A percentile compares a stretch with the other conserved stretches of the same genome.
Conservation (phyloP, 30 jellyfish, hydroid and myxozoan genomes). For the Rhopilema esculentum region DNA sequence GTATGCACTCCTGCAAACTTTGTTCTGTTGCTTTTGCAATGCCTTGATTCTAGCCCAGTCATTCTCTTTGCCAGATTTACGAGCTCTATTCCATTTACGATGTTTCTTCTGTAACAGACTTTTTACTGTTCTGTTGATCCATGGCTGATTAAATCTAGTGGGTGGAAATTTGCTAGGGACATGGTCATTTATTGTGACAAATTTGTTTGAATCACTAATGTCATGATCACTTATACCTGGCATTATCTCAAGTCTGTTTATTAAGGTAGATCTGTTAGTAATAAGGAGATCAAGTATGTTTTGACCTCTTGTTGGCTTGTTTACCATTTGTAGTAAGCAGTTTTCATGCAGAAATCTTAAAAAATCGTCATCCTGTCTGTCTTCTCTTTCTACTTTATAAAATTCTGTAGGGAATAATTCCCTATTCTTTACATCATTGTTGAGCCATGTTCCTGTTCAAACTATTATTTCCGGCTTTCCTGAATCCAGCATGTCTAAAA, state of each 20-base stretch:
- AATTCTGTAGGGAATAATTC: background rate
- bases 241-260: conserved; percentile 31
- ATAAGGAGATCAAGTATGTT: conserved; percentile 33
- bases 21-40: conserved; percentile 17
- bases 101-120: conserved; percentile 3
- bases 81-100: conserved; percentile 7
- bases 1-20: conserved; percentile 12
- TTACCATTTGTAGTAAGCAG: conserved; percentile 31
- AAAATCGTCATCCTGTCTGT: conserved; percentile 24
- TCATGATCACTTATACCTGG: conserved; percentile 58
- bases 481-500: background rate
- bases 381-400: conserved; percentile 7
- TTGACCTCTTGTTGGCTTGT: conserved; percentile 49
- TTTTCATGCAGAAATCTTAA: conserved; percentile 33
- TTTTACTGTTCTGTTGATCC: conserved; percentile 17
- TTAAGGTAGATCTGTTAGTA: conserved; percentile 28
- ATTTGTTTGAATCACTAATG: too few species aligned
- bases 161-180: conserved; percentile 15
- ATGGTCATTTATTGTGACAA: too few species aligned
- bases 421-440: background rate
- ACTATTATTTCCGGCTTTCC: conserved; percentile 14
- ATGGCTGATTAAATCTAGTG: conserved; percentile 32
- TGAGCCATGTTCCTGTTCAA: conserved; percentile 42
- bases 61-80: conserved; percentile 6
- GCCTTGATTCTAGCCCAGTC: conserved; percentile 12